These are phyloP conservation scores for Eucera pruinosa DNA, from an alignment of 2,888 invertebrate genomes.

Conservation along the genomic window DNA sequence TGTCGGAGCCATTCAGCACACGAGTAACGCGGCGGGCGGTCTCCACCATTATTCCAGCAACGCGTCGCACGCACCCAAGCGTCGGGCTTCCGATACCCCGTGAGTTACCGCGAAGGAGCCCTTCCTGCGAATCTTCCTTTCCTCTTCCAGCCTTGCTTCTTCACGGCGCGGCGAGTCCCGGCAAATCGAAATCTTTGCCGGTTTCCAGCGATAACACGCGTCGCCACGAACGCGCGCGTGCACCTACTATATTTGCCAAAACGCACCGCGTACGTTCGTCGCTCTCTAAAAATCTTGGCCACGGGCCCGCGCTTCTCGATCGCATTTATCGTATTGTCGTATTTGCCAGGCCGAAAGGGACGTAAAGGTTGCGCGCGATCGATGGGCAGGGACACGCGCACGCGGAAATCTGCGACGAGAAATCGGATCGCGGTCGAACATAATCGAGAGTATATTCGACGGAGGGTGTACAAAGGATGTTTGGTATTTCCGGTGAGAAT, in stretches of 20 bases:
- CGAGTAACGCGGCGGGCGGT: constrained; percentile 65
- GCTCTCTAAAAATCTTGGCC: constrained; percentile 78
- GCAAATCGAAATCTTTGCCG: constrained; percentile 67
- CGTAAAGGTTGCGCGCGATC: too few relatives aligned
- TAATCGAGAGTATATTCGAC: neutral
- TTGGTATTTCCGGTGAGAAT: constrained; percentile 53
- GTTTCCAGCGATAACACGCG: constrained; percentile 68
- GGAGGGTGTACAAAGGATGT: neutral
- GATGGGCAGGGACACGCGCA: too few relatives aligned
- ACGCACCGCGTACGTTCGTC: constrained; percentile 75
- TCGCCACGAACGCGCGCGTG: constrained; percentile 71
- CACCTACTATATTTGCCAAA: constrained; percentile 77
- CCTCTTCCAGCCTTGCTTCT: too few relatives aligned
- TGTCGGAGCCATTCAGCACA: constrained; percentile 70
- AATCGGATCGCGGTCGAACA: neutral
- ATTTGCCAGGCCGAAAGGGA: too few relatives aligned
- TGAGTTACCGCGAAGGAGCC: too few relatives aligned
- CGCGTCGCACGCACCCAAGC: constrained; percentile 74
- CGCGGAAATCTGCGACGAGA: too few relatives aligned
- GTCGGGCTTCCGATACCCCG: constrained; percentile 80
- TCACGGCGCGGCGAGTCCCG: too few relatives aligned
- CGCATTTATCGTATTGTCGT: too few relatives aligned
- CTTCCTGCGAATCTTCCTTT: too few relatives aligned
- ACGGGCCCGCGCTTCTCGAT: constrained; percentile 66
- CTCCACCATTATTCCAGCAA: constrained; percentile 74